A percentile compares a stretch with the other conserved stretches of the same genome.
phyloP scores from a whole-genome alignment of 2,797 vertebrate genomes.

The Rhinatrema bivittatum region DNA sequence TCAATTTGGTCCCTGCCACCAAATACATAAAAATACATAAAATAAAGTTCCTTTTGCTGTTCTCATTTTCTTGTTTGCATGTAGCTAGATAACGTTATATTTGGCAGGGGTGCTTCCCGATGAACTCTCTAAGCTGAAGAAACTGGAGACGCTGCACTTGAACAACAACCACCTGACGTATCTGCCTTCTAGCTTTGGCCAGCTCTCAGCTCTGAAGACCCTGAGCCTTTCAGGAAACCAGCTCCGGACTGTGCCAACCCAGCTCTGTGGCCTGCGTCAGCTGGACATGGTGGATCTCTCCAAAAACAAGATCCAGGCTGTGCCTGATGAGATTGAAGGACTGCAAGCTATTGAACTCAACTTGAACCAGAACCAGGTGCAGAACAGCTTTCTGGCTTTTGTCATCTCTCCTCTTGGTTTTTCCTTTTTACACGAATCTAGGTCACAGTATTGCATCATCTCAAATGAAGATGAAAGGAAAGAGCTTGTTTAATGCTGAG shows the following conservation, averaged over 20 bases:
- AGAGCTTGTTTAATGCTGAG: too few species aligned
- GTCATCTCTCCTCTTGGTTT: too few species aligned
- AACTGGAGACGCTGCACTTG: conserved; percentile 82
- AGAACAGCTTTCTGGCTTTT: too few species aligned
- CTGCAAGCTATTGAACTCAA: conserved; percentile 92
- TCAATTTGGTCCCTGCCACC: too few species aligned
- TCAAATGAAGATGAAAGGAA: background rate
- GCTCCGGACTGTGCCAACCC: conserved; percentile 69
- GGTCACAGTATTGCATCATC: too few species aligned
- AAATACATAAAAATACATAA: too few species aligned
- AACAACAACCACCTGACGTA: conserved; percentile 76
- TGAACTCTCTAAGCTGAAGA: conserved; percentile 86
- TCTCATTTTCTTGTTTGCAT: too few species aligned
- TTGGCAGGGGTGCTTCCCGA: conserved; percentile 68
- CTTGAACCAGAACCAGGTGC: conserved; percentile 98
- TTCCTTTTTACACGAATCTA: too few species aligned
- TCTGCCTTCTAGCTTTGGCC: conserved; percentile 67
- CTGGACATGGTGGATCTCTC: conserved; percentile 89
- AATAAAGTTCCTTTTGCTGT: too few species aligned
- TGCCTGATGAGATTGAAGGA: conserved; percentile 72
- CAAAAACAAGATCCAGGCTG: conserved; percentile 77
- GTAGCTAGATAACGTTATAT: too few species aligned
- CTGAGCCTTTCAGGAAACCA: conserved; percentile 82
- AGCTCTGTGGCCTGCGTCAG: conserved; percentile 74
- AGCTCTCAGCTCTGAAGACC: conserved; percentile 78